Conservation (phyloP, 2,113 vertebrate genomes). For the Campylorhamphus procurvoides region DNA sequence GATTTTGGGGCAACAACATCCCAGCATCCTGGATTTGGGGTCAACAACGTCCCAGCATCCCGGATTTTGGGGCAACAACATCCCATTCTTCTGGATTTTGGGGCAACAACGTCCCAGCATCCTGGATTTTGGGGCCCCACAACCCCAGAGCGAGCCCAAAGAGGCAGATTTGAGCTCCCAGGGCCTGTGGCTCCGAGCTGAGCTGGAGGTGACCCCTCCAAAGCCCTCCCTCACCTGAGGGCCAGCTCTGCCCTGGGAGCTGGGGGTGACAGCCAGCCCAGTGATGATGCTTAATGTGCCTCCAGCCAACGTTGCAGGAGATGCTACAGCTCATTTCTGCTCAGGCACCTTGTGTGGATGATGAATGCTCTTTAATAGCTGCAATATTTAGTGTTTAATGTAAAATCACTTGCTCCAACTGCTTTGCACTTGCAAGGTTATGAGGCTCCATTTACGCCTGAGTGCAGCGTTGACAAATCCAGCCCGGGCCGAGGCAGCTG, state of each 20-base stretch:
- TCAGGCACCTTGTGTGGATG: conserved; percentile 2
- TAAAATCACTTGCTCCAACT: conserved; percentile 39
- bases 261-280: neutral
- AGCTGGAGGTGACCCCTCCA: neutral
- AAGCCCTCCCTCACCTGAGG: neutral
- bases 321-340: conserved; percentile 50
- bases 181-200: neutral
- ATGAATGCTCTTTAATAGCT: conserved; percentile 57
- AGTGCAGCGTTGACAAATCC: neutral
- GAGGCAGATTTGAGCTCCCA: neutral
- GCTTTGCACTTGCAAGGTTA: conserved; percentile 14
- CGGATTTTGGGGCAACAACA: too few species aligned
- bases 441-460: neutral
- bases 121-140: neutral
- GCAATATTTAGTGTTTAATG: conserved; percentile 56
- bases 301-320: conserved; percentile 7
- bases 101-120: neutral
- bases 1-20: neutral
- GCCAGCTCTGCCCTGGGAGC: neutral
- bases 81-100: neutral
- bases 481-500: neutral
- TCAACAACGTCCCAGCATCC: too few species aligned
- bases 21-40: too few species aligned
- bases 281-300: neutral
- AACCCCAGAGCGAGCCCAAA: neutral